Evolutionary conservation across 2,797 vertebrate genomes (phyloP).

Genomic region (Paguma larvata): DNA sequence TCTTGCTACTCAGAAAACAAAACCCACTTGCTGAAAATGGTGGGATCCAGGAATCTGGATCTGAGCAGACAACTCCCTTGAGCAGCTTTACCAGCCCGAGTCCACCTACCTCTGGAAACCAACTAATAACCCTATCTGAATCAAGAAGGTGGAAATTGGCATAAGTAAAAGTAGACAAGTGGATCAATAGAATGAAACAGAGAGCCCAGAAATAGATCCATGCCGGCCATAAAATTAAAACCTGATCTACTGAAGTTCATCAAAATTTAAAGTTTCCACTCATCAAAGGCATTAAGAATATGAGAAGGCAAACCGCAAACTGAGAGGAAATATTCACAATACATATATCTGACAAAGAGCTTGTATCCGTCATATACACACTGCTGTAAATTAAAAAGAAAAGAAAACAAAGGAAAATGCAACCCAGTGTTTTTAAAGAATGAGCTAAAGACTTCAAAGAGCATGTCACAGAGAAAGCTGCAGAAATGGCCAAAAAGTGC

Average conservation of each 20-base stretch:
- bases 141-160: not conserved
- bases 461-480: not conserved
- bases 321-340: not conserved
- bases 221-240: not conserved
- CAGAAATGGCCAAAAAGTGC: not conserved
- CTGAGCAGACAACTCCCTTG: not conserved
- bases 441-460: not conserved
- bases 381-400: not conserved
- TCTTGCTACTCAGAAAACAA: not conserved
- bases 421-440: not conserved
- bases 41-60: not conserved
- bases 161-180: not conserved
- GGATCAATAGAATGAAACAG: not conserved
- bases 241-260: not conserved
- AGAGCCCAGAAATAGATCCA: conserved; percentile 6
- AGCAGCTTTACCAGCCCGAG: not conserved
- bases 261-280: conserved; percentile 10
- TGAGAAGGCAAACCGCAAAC: not conserved
- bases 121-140: not conserved
- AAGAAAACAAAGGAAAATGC: not conserved
- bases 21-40: not conserved
- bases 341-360: not conserved
- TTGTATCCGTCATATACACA: not conserved
- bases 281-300: not conserved
- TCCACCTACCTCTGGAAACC: not conserved